Evolutionary conservation across 2,888 invertebrate species (phyloP).

Genomic region (Drosophila fungiperda): DNA sequence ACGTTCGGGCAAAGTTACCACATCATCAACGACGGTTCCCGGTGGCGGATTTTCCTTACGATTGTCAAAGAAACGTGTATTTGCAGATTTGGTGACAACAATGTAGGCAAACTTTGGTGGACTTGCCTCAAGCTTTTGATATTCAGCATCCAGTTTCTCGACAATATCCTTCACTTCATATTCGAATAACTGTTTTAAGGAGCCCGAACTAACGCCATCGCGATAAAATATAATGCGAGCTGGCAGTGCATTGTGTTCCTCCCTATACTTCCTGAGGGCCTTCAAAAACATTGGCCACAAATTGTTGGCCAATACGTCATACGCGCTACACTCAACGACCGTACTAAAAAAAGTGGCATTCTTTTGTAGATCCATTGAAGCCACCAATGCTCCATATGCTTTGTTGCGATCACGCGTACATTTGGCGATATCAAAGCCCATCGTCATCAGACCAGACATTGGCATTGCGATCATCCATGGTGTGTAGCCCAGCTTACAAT

Average conservation of each 20-base stretch:
- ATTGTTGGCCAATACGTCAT: conserved; percentile 91
- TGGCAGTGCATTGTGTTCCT: conserved; percentile 86
- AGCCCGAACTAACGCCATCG: conserved; percentile 97
- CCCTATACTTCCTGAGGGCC: conserved; percentile 81
- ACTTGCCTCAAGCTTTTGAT: conserved; percentile 85
- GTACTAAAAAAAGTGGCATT: conserved; percentile 91
- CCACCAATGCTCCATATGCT: conserved; percentile 92
- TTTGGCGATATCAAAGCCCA: conserved; percentile 95
- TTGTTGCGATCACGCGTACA: conserved; percentile 89
- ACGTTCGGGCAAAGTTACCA: conserved; percentile 92
- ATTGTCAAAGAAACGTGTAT: conserved; percentile 89
- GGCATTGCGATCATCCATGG: conserved; percentile 93
- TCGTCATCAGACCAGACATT: conserved; percentile 89
- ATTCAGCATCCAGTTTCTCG: conserved; percentile 86
- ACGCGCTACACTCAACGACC: conserved; percentile 89
- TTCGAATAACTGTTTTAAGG: conserved; percentile 90
- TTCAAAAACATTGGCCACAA: conserved; percentile 88
- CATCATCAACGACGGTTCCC: conserved; percentile 95
- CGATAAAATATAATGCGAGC: conserved; percentile 92
- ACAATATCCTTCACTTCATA: conserved; percentile 90
- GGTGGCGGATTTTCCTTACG: conserved; percentile 89
- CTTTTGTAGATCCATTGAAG: conserved; percentile 87
- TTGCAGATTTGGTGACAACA: conserved; percentile 95
- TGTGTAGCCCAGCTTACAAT: conserved; percentile 96
- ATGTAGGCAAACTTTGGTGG: conserved; percentile 89